Evolutionary conservation across 2,888 invertebrate species (phyloP), one percentile per base, ranked within the genome.

Genomic region (Prosapia bicincta): DNA sequence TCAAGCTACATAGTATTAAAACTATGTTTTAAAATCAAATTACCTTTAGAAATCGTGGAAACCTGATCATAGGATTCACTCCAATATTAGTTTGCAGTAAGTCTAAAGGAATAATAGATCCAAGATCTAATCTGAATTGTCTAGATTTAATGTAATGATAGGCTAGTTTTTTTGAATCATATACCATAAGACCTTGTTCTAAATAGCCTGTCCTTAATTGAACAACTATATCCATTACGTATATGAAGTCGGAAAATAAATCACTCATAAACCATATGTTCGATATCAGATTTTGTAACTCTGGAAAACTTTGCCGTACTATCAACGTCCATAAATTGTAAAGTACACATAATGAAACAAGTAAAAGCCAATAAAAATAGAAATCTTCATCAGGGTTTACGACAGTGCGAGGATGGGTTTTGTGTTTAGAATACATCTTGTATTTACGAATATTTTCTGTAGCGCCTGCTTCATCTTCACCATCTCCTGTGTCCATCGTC

Each of bases 271-370:
- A 85, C 96, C 96, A 96, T 84, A 92, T 91, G 80, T 87, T 88
- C 79, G 92, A 90, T 80, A 91, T 90, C 85, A 91, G 86, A 81
- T 88, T 88, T 88, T 94, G 90, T 78, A 98, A 88, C 84, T 97
- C 97, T 25, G 96, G 95, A 85, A 98, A 94, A 84, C 97, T 97
- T 86, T 98, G 96, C 74, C 98, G 89, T 67, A 97, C 97, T 82
- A 98, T 98, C 79, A 96, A 89, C 30, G 97, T 95, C 98, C 98
- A 98, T 80, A 97, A 89, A 86, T 98, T 98, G 86, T 98, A 98
- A 77, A 98, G 89, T 81, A 97, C 95, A 84, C 96, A 95, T 80
- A 92, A 85, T 69, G 97, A 96, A 81, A 97, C 89, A 79, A 96
- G 86, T 89, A 95, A 92, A 81, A 98, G 86, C 98, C 98, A 98